Base-by-base conservation (phyloP, 2,113 vertebrate species). In the Scomber japonicus region DNA sequence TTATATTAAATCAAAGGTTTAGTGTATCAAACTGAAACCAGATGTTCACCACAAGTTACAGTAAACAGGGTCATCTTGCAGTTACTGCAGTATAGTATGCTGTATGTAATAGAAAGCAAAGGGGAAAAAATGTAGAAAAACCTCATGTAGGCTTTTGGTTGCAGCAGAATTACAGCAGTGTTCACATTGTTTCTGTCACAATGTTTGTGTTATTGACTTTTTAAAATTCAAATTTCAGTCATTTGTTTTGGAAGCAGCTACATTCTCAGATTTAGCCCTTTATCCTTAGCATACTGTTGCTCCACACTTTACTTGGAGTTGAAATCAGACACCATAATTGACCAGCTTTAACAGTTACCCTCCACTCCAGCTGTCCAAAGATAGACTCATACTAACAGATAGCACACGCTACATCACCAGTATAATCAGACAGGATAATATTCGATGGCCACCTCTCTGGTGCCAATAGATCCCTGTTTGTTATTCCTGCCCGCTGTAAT, bases 401-500 rank as follows among this genome's bases (percentile, higher is more conserved):
- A 40, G 9, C 21, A 30, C 21, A 40, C 50, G 7, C 31, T 12
- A 83, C 77, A 64, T 81, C 48, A 10, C 44, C 65, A 30, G 67
- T 73, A 19, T 82, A 84, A 92, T 88, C 80, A 75, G 67, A 77
- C 70, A 56, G 71, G 83, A 69, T 85, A 59, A 63, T 76, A 80
- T 80, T 66, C 81, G 71, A 78, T 83, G 75, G 75, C 86, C 82
- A 80, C 70, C 83, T 72, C 66, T 74, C 63, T 63, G 84, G 73
- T 89, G 90, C 93, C 94, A 90, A 60, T 54, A 83, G 75, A 83
- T 81, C 88, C 69, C 66, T 45, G 64, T 87, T 85, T 91, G 91
- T 92, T 90, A 90, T 90, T 91, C 82, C 81, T 85, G 90, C 77
- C 45, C 11, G 59, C 80, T 78, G 75, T 82, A 88, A 91, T 90